phyloP scores from a whole-genome alignment of 2,797 vertebrate species.

The Picus viridis region DNA sequence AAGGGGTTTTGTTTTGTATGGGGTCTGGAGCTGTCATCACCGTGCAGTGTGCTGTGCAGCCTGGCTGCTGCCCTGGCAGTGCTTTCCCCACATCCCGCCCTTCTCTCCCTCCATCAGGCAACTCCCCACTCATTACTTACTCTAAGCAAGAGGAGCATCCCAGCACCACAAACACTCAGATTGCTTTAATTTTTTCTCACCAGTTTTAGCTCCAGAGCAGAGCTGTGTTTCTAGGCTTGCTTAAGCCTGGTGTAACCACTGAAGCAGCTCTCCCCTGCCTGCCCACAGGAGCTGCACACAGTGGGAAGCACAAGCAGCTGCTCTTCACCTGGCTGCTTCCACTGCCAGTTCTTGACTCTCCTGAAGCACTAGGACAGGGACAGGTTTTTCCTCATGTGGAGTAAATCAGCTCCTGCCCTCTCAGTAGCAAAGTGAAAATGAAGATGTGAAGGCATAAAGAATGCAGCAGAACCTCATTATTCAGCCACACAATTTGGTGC shows the following conservation, averaged over 20 bases:
- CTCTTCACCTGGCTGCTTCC: not conserved
- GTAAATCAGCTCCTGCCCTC: constrained; percentile 15
- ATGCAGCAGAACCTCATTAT: constrained; percentile 66
- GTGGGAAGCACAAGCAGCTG: not conserved
- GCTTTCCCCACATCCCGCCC: not conserved
- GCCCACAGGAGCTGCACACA: not conserved
- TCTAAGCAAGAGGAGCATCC: not conserved
- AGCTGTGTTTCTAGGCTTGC: not conserved
- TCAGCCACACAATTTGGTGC: constrained; percentile 75
- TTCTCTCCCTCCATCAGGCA: not conserved
- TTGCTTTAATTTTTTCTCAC: not conserved
- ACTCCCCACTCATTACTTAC: not conserved
- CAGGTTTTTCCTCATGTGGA: not conserved
- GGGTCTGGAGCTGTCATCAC: not conserved
- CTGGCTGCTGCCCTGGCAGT: not conserved
- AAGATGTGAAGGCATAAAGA: constrained; percentile 71
- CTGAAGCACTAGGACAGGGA: not conserved
- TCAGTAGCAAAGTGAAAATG: constrained; percentile 63
- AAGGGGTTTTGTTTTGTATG: not conserved
- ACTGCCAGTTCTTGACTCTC: not conserved
- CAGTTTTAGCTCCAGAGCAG: not conserved
- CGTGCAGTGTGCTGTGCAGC: not conserved
- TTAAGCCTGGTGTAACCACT: not conserved
- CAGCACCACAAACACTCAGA: not conserved
- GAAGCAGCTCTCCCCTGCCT: not conserved